Percentiles rank a stretch among this genome's conserved stretches.
Conservation (phyloP, 2,888 invertebrate genomes). For the Syrista parreyssii region DNA sequence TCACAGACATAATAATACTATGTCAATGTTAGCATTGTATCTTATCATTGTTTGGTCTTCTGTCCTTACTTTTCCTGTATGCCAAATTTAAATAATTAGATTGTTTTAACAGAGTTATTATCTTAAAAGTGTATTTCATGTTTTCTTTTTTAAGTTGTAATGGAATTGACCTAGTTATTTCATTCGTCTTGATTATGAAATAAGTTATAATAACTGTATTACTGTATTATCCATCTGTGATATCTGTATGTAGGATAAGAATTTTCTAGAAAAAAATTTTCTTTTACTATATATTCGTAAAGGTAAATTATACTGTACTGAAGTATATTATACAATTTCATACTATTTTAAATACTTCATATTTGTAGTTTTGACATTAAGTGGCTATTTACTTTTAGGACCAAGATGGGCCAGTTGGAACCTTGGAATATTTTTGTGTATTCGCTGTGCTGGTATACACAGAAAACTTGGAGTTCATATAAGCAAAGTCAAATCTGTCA, state of each 20-base stretch:
- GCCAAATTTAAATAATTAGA: not conserved
- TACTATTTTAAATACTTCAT: not conserved
- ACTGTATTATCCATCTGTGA: not conserved
- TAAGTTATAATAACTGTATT: not conserved
- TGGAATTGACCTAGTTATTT: not conserved
- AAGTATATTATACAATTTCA: not conserved
- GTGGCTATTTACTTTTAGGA: constrained; percentile 70
- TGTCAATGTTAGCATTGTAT: not conserved
- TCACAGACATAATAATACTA: not conserved
- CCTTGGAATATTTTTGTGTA: constrained; percentile 97
- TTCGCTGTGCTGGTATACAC: constrained; percentile 98
- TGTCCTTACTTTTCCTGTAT: not conserved
- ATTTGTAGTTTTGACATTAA: not conserved
- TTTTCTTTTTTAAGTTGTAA: not conserved
- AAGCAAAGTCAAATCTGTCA: constrained; percentile 98
- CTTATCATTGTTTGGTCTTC: not conserved
- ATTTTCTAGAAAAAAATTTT: not conserved
- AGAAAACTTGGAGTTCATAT: constrained; percentile 98
- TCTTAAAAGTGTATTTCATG: no score
- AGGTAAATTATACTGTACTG: not conserved
- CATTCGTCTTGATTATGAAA: not conserved
- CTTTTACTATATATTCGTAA: not conserved
- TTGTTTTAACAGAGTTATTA: not conserved
- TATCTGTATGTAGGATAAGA: not conserved
- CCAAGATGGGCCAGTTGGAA: constrained; percentile 99